Percentiles rank a stretch among this genome's conserved stretches.
These are phyloP conservation scores for Aegypius monachus DNA, from an alignment of 2,113 vertebrate species.

Conservation along the genomic window DNA sequence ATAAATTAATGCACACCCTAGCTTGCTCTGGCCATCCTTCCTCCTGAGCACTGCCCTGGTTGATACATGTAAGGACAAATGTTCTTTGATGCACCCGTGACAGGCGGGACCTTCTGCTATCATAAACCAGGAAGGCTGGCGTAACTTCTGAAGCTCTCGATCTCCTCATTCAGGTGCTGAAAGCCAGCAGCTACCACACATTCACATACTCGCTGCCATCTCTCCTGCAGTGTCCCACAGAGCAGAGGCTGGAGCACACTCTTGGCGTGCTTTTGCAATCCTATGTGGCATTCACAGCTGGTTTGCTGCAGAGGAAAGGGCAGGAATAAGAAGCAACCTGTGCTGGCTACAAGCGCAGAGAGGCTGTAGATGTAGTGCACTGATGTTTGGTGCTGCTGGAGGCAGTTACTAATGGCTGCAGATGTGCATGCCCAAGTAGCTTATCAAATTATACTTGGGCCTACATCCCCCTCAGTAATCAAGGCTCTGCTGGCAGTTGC, in stretches of 20 bases:
- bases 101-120: neutral
- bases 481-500: neutral
- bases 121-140: neutral
- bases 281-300: neutral
- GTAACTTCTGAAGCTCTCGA: neutral
- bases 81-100: neutral
- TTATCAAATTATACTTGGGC: neutral
- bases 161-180: neutral
- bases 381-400: neutral
- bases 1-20: neutral
- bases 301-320: neutral
- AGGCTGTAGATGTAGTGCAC: neutral
- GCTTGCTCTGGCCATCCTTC: neutral
- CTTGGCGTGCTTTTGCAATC: neutral
- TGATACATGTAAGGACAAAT: fast-evolving
- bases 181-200: neutral
- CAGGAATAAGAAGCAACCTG: fast-evolving
- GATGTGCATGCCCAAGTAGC: neutral
- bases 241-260: neutral
- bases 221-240: neutral
- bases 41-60: neutral
- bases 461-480: neutral
- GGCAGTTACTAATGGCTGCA: neutral
- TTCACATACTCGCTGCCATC: neutral
- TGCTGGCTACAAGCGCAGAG: neutral